Conservation (phyloP, 1,140 invertebrate species). For the Drosophila eugracilis region DNA sequence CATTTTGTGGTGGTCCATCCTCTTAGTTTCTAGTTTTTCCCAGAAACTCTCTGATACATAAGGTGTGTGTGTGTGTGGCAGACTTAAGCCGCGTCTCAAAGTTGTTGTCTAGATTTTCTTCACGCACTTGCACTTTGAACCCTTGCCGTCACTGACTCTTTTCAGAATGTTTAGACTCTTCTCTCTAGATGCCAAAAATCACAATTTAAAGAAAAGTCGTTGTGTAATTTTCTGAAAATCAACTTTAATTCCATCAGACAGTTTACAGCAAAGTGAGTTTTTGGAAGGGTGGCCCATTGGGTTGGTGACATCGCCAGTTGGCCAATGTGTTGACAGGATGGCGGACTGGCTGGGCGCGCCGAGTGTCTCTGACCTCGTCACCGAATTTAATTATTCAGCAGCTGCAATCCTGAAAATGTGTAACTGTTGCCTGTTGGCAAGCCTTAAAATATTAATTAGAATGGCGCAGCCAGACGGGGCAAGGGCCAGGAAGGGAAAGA, state of each 20-base stretch:
- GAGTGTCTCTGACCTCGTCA: conserved; percentile 50
- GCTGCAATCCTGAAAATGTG: conserved; percentile 65
- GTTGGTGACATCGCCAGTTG: conserved; percentile 14
- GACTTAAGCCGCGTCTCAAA: conserved; percentile 11
- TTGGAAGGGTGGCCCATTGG: conserved; percentile 34
- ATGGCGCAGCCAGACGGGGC: conserved; percentile 44
- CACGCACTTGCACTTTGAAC: conserved; percentile 31
- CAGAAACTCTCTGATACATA: neutral
- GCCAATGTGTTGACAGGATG: conserved; percentile 37
- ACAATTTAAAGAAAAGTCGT: conserved; percentile 3
- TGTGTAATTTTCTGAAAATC: conserved; percentile 43
- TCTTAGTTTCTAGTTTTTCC: neutral
- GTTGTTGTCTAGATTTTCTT: conserved; percentile 18
- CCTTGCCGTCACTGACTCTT: conserved; percentile 1
- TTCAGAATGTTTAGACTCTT: conserved; percentile 6
- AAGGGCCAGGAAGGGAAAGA: neutral
- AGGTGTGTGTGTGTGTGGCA: conserved; percentile 1
- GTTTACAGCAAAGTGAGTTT: conserved; percentile 54
- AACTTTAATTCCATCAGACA: conserved; percentile 49
- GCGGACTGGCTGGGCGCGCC: conserved; percentile 16
- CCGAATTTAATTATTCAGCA: conserved; percentile 69
- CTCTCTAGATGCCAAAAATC: conserved; percentile 1
- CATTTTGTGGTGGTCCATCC: conserved; percentile 2
- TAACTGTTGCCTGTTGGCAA: conserved; percentile 52
- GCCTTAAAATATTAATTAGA: conserved; percentile 78